A percentile compares a stretch with the other conserved stretches of the same genome.
phyloP scores from a whole-genome alignment of 92 coral and sea anemone species.

The Paramuricea clavata region DNA sequence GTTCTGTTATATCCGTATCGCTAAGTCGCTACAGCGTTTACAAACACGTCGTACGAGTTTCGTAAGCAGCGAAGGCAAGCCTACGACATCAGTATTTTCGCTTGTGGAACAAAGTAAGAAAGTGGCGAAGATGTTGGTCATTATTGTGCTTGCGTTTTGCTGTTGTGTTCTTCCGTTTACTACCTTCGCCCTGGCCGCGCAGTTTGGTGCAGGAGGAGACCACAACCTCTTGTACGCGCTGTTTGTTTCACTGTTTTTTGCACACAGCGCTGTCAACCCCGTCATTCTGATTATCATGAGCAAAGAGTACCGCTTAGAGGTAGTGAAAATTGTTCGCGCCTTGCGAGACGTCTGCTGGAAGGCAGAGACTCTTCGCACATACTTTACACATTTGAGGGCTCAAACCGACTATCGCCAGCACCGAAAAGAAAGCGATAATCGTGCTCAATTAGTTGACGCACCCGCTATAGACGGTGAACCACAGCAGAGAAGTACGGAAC shows the following conservation, averaged over 20 bases:
- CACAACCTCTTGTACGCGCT: conserved; percentile 76
- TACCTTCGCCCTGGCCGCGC: conserved; percentile 71
- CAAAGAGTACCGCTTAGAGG: conserved; percentile 79
- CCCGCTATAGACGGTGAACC: conserved; percentile 38
- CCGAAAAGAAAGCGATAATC: conserved; percentile 48
- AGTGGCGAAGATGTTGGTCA: conserved; percentile 91
- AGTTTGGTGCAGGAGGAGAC: conserved; percentile 73
- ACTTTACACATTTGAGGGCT: conserved; percentile 5
- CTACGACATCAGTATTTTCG: conserved; percentile 71
- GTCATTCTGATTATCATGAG: conserved; percentile 94
- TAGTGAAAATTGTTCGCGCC: conserved; percentile 20
- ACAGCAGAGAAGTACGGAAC: conserved; percentile 46
- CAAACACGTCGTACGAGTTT: conserved; percentile 49
- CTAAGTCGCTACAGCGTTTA: conserved; percentile 62
- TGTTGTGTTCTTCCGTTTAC: conserved; percentile 87
- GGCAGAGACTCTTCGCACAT: conserved; percentile 38
- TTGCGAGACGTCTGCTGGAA: conserved; percentile 45
- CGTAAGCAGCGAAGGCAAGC: conserved; percentile 60
- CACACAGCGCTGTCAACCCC: conserved; percentile 95
- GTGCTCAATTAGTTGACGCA: conserved; percentile 35
- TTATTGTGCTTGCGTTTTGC: conserved; percentile 88
- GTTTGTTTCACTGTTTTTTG: conserved; percentile 79
- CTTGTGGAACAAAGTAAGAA: conserved; percentile 89
- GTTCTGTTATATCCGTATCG: conserved; percentile 68
- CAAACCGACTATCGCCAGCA: conserved; percentile 37